Conservation (phyloP, 2,113 vertebrate genomes). For the Murina feae region DNA sequence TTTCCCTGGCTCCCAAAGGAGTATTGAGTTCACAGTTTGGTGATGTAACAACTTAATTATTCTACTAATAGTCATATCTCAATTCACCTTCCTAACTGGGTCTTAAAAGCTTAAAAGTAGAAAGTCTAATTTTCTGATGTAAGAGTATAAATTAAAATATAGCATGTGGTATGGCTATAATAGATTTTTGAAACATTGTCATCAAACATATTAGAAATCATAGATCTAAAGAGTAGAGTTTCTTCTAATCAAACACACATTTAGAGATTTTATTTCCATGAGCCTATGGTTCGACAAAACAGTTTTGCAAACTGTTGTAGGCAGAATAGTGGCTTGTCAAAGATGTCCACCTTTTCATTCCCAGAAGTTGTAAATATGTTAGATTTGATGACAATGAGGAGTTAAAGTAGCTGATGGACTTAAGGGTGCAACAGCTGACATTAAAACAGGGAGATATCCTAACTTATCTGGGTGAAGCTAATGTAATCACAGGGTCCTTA, state of each 20-base stretch:
- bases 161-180: too few species aligned
- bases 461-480: neutral
- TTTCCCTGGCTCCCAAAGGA: slow-evolving; percentile 41
- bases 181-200: neutral
- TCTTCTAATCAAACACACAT: neutral
- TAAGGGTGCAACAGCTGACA: neutral
- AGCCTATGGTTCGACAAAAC: neutral
- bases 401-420: neutral
- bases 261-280: neutral
- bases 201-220: neutral
- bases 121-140: neutral
- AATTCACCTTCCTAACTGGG: neutral
- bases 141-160: neutral
- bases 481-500: neutral
- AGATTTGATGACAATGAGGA: neutral
- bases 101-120: neutral
- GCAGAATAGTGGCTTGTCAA: neutral
- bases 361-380: neutral
- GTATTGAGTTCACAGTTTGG: neutral
- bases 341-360: neutral
- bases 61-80: neutral
- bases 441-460: neutral
- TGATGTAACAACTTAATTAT: neutral
- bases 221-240: neutral
- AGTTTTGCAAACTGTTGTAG: neutral